Percentiles rank a stretch among this genome's conserved stretches.
phyloP scores from a whole-genome alignment of 2,888 invertebrate genomes.

The Abrostola tripartita region DNA sequence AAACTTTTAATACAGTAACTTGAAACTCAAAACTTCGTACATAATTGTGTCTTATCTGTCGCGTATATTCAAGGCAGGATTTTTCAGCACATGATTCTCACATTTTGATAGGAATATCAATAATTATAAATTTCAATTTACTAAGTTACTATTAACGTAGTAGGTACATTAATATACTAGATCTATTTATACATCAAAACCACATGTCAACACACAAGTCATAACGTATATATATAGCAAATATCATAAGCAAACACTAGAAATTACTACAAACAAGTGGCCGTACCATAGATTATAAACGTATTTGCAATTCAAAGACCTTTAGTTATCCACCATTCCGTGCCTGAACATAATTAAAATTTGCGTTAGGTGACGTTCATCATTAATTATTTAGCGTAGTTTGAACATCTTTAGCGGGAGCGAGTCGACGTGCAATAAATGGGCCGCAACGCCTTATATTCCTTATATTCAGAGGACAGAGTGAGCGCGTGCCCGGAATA shows the following conservation, averaged over 20 bases:
- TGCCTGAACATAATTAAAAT: conserved; percentile 77
- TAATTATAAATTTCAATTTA: no score
- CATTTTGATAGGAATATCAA: no score
- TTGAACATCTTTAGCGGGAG: conserved; percentile 77
- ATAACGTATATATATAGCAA: not conserved
- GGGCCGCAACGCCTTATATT: conserved; percentile 80
- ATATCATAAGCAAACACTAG: conserved; percentile 1
- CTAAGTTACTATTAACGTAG: no score
- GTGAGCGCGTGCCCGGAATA: conserved; percentile 83
- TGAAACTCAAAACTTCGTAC: not conserved
- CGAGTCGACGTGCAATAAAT: conserved; percentile 81
- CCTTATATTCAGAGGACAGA: conserved; percentile 86
- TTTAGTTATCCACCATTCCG: conserved; percentile 55
- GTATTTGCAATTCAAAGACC: conserved; percentile 57
- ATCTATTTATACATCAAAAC: no score
- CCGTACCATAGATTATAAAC: conserved; percentile 41
- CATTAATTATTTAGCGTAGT: conserved; percentile 84
- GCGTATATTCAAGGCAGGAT: not conserved
- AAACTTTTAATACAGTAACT: not conserved
- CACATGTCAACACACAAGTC: no score
- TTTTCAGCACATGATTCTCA: no score
- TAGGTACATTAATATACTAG: no score
- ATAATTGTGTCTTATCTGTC: not conserved
- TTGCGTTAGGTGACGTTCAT: conserved; percentile 73
- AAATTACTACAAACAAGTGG: not conserved